phyloP scores from a whole-genome alignment of 2,113 vertebrate genomes.

The Addax nasomaculatus region DNA sequence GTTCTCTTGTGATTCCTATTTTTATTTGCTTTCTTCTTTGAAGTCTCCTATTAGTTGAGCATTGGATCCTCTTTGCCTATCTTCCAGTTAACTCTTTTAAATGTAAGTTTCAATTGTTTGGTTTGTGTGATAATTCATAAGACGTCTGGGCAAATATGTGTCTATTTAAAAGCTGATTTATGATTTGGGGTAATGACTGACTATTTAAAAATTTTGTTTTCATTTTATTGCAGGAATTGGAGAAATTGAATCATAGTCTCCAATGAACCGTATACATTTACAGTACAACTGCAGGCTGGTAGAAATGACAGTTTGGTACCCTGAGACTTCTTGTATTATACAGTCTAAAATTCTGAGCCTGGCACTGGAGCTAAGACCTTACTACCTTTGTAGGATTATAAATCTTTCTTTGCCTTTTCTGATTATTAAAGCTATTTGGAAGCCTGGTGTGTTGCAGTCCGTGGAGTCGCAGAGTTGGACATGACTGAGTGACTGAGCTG shows the following conservation, averaged over 20 bases:
- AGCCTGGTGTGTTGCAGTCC: background rate
- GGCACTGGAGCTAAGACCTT: background rate
- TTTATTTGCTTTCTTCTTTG: background rate
- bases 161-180: background rate
- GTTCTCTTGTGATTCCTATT: background rate
- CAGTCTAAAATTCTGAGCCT: background rate
- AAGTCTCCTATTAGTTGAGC: background rate
- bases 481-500: background rate
- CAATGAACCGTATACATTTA: background rate
- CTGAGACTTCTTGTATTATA: background rate
- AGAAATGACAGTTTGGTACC: background rate
- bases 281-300: background rate
- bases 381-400: background rate
- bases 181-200: background rate
- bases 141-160: background rate
- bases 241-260: background rate
- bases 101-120: background rate
- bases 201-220: conserved; percentile 11
- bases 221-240: background rate
- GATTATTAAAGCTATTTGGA: background rate
- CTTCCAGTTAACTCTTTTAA: background rate
- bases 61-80: conserved; percentile 31
- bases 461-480: accelerated
- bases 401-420: background rate
- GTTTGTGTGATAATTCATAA: background rate